phyloP scores from a whole-genome alignment of 1,140 invertebrate genomes.

The Heliconius hewitsoni region DNA sequence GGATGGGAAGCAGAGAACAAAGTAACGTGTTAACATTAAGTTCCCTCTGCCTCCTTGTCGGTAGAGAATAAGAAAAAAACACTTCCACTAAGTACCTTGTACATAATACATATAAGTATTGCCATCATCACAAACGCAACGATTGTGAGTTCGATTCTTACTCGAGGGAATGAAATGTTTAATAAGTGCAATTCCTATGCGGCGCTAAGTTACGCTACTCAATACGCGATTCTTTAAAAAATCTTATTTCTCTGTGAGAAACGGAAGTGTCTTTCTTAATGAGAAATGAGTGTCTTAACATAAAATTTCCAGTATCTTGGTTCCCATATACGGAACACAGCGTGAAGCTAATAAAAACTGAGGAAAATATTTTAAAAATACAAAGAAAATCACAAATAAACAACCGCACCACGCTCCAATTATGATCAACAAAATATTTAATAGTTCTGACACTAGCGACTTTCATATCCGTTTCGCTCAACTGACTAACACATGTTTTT shows the following conservation, averaged over 20 bases:
- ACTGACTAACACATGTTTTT: not conserved
- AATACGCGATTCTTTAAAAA: not conserved
- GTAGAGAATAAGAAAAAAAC: no score
- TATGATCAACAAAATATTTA: constrained; percentile 2
- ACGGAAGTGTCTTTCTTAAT: no score
- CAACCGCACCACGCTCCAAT: not conserved
- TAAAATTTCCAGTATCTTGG: not conserved
- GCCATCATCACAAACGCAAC: no score
- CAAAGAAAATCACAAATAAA: not conserved
- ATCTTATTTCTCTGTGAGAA: not conserved
- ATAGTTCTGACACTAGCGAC: not conserved
- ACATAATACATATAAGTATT: no score
- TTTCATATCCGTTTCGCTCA: constrained; percentile 3
- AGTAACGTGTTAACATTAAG: no score
- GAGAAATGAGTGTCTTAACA: not conserved
- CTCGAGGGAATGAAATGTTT: not conserved
- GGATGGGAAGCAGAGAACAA: no score
- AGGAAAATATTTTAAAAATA: no score
- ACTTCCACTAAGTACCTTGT: no score
- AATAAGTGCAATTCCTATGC: not conserved
- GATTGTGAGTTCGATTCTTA: not conserved
- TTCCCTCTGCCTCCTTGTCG: no score
- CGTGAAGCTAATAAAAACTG: not conserved
- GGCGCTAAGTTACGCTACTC: not conserved
- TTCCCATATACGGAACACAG: not conserved